Evolutionary conservation across 1,140 invertebrate species (phyloP).

Genomic region (Micrasema minimum): DNA sequence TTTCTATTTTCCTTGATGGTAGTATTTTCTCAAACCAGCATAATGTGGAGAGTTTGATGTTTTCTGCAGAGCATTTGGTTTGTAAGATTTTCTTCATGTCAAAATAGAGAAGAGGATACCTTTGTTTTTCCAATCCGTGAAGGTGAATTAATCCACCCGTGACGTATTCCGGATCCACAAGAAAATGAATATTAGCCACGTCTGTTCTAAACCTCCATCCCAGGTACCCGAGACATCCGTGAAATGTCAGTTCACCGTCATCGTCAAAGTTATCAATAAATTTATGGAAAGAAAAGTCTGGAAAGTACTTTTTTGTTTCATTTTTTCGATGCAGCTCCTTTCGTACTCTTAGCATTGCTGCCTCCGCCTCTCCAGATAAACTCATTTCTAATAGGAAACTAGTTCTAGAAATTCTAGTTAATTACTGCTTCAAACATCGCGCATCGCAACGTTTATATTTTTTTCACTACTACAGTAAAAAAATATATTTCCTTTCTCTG

Average conservation of each 20-base stretch:
- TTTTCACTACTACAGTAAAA: too few species aligned
- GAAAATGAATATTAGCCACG: background rate
- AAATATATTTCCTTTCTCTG: too few species aligned
- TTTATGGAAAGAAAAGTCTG: background rate
- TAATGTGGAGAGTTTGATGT: background rate
- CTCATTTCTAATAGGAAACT: too few species aligned
- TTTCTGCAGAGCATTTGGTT: background rate
- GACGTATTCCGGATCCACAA: background rate
- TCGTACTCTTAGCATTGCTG: too few species aligned
- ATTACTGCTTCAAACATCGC: too few species aligned
- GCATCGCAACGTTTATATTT: too few species aligned
- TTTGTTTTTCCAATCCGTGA: background rate
- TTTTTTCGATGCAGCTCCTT: too few species aligned
- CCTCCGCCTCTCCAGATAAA: too few species aligned
- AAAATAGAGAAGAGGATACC: background rate
- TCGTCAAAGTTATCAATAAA: background rate
- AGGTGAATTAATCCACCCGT: background rate
- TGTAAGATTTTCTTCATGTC: background rate
- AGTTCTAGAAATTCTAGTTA: too few species aligned
- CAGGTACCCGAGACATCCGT: background rate
- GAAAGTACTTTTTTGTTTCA: too few species aligned
- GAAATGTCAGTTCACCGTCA: background rate
- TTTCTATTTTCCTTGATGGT: background rate
- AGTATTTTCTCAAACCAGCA: background rate
- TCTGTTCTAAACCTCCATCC: background rate